Conservation (phyloP, 2,797 vertebrate species). For the Botia almorhae region DNA sequence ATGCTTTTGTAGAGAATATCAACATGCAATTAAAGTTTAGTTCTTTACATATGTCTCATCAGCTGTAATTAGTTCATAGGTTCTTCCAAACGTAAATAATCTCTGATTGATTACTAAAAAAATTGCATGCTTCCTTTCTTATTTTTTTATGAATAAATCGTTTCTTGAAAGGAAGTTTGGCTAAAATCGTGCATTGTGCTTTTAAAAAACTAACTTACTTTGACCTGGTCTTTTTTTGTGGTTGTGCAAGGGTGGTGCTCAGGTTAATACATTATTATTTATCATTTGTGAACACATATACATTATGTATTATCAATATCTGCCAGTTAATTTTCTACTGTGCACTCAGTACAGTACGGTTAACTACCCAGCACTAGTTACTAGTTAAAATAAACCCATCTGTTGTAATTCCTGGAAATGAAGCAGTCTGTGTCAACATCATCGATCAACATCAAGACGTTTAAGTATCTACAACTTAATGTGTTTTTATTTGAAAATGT, state of each 20-base stretch:
- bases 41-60: neutral
- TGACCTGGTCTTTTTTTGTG: neutral
- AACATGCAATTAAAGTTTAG: neutral
- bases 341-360: too few relatives aligned
- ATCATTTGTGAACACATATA: conserved; percentile 36
- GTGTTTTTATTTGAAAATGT: conserved; percentile 27
- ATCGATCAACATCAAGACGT: too few relatives aligned
- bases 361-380: too few relatives aligned
- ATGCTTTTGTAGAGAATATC: neutral
- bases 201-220: neutral
- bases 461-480: neutral
- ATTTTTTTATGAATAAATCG: conserved; percentile 12
- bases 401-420: neutral
- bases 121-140: neutral
- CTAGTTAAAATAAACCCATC: too few relatives aligned
- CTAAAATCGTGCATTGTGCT: neutral
- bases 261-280: conserved; percentile 2
- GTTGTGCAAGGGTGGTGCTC: conserved; percentile 9
- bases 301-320: conserved; percentile 7
- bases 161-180: conserved; percentile 6
- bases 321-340: neutral
- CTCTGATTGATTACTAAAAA: neutral
- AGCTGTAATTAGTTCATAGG: neutral
- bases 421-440: too few relatives aligned
- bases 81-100: neutral